Conservation (phyloP, 2,888 invertebrate species). For the Cacoxenus indagator region DNA sequence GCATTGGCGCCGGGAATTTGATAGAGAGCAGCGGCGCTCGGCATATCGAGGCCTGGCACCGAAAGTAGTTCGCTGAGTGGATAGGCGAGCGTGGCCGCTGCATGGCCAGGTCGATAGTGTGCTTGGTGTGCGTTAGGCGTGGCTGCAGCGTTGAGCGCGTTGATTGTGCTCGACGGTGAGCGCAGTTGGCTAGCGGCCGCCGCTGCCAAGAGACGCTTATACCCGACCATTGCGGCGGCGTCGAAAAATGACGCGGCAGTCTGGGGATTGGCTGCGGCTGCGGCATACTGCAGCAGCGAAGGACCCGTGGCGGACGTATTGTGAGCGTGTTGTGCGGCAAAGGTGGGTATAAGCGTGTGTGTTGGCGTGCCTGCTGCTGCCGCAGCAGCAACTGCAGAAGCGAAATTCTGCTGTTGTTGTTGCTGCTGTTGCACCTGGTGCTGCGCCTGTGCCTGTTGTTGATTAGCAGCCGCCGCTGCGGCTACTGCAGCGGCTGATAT, state of each 20-base stretch:
- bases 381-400: slow-evolving; percentile 52
- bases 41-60: slow-evolving; percentile 77
- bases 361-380: slow-evolving; percentile 62
- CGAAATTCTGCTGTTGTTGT: slow-evolving; percentile 60
- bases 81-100: slow-evolving; percentile 74
- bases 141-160: slow-evolving; percentile 68
- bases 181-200: slow-evolving; percentile 68
- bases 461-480: slow-evolving; percentile 57
- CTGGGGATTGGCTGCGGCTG: slow-evolving; percentile 76
- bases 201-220: slow-evolving; percentile 70
- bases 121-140: slow-evolving; percentile 54
- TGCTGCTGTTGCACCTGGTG: slow-evolving; percentile 69
- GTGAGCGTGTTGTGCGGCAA: slow-evolving; percentile 54
- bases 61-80: slow-evolving; percentile 81
- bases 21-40: slow-evolving; percentile 74
- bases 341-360: slow-evolving; percentile 50
- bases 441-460: slow-evolving; percentile 67
- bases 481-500: slow-evolving; percentile 68
- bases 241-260: slow-evolving; percentile 72
- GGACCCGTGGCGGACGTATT: slow-evolving; percentile 60
- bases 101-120: slow-evolving; percentile 52
- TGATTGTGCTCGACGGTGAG: slow-evolving; percentile 49
- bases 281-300: slow-evolving; percentile 73
- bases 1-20: slow-evolving; percentile 78
- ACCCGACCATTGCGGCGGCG: slow-evolving; percentile 69